Evolutionary conservation across 2,797 vertebrate genomes (phyloP).

Genomic region (Rhabdomys pumilio): DNA sequence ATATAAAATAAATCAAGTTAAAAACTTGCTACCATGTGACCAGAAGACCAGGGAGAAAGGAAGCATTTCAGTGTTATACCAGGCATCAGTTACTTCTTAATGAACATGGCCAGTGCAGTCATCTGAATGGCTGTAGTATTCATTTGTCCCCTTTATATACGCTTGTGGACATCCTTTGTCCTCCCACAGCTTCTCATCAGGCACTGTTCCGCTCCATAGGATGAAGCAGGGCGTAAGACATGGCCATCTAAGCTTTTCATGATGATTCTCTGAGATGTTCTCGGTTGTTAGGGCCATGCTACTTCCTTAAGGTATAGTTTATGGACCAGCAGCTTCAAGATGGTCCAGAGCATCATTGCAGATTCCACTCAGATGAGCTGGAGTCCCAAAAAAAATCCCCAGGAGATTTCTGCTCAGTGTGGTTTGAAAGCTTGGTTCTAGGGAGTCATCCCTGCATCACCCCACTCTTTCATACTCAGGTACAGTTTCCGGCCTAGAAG

Average conservation of each 20-base stretch:
- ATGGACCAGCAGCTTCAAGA: background rate
- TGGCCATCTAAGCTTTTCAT: background rate
- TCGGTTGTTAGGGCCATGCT: background rate
- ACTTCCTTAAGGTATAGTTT: background rate
- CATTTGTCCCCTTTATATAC: background rate
- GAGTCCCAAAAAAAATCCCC: background rate
- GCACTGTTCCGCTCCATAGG: background rate
- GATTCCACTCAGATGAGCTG: background rate
- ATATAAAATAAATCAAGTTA: background rate
- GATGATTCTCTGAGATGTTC: background rate
- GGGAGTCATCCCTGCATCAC: background rate
- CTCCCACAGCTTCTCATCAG: background rate
- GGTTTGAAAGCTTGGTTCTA: background rate
- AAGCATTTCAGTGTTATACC: background rate
- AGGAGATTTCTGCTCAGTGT: fast-evolving
- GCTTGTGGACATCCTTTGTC: fast-evolving
- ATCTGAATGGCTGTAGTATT: background rate
- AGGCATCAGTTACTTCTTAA: background rate
- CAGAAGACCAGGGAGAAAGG: background rate
- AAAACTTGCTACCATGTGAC: background rate
- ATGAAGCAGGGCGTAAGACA: background rate
- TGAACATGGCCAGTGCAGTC: no score
- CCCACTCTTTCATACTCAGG: fast-evolving
- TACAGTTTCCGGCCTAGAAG: background rate
- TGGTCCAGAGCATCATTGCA: background rate